Base-by-base conservation (phyloP, 1,140 invertebrate species). In the Zaprionus africanus region DNA sequence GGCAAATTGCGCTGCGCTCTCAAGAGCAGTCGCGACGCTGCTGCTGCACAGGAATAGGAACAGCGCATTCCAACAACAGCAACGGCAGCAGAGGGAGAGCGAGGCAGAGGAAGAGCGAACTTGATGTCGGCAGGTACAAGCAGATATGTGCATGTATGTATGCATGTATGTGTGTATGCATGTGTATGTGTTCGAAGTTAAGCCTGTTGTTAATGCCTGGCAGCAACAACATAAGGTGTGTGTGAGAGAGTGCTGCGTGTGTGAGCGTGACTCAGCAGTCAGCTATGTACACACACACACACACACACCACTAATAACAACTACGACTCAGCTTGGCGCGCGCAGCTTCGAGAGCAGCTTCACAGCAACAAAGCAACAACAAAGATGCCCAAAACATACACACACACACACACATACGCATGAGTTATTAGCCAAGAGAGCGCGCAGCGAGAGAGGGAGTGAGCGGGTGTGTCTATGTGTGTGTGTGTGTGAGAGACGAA, bases 191-290 rank as follows among this genome's bases (percentile, higher is more conserved):
- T 56, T 64, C 68, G 57, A 65, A 60, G 74, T 66, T 84, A 79
- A 81, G 85, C 69, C 81, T 83, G 82, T 88, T 87, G 81, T 80
- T 74, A 78, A 74, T 78, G 70, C 68, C 68, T 67, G 69, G 75
- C 74, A 79, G 69, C 70, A 74, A 88, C 74, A 90, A 84, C 78
- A 88, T 81, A 88, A 81, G 82, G 71, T 79, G 70, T 79, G 77
- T 63, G 59, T 34, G 24, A 26, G 11, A 49, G 51, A 51, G 56
- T 62, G 65, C 2, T 76, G 43, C 56, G 64, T 59, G 64, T 76
- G 58, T 73, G 41, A 62, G 57, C 66, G 79, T 86, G 82, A 86
- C 76, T 85, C 82, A 85, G 79, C 64, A 78, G 34, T 60, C 51
- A 81, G 53, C 60, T 67, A 82, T 86, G 82, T 79, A 51, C n/a